phyloP scores from a whole-genome alignment of 2,797 vertebrate species.

The Alca torda region DNA sequence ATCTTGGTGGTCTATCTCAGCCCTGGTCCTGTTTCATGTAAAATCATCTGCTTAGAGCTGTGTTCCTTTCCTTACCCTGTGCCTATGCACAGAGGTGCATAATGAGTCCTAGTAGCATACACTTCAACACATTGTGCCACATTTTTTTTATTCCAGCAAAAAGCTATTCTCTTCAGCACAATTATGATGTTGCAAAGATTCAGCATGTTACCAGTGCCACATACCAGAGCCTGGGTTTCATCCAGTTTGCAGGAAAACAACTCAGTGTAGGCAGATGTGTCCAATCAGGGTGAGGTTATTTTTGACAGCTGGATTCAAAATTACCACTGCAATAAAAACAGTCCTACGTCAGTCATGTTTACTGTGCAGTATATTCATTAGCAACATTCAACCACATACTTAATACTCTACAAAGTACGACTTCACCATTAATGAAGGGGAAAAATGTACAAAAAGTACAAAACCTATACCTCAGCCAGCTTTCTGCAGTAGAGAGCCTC shows the following conservation, averaged over 20 bases:
- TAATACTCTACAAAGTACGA: not conserved
- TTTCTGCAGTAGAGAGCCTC: not conserved
- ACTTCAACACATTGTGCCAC: not conserved
- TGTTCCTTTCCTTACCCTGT: not conserved
- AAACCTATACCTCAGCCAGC: not conserved
- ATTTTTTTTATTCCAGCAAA: not conserved
- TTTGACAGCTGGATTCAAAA: slow-evolving; percentile 5
- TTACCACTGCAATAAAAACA: not conserved
- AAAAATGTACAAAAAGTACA: not conserved
- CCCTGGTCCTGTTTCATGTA: not conserved
- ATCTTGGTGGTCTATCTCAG: not conserved
- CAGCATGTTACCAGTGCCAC: not conserved
- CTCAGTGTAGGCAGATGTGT: not conserved
- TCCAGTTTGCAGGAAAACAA: not conserved
- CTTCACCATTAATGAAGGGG: not conserved
- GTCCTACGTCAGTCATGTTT: not conserved
- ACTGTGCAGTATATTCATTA: not conserved
- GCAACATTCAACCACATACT: not conserved
- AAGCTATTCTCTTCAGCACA: not conserved
- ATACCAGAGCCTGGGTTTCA: not conserved
- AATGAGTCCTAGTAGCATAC: not conserved
- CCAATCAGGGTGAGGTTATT: not conserved
- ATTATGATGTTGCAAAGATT: not conserved
- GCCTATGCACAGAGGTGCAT: not conserved
- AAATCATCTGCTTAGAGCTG: not conserved